Evolutionary conservation across 64 coral and sea anemone species (phyloP).

Genomic region (Pocillopora verrucosa): DNA sequence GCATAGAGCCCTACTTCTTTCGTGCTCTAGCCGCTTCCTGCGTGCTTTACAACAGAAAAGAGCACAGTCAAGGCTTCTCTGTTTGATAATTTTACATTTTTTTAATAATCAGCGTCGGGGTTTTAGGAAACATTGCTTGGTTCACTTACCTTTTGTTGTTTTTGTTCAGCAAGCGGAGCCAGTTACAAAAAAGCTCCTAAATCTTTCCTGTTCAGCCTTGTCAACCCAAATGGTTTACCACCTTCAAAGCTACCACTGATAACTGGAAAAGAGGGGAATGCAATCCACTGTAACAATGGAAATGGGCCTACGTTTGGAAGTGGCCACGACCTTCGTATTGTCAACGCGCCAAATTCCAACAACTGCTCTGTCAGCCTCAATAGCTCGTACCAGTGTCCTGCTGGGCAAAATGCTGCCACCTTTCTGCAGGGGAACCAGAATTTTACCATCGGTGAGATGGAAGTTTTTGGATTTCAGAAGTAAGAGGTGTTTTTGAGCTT

Average conservation of each 20-base stretch:
- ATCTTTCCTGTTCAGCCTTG: constrained; percentile 45
- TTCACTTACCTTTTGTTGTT: too few species aligned
- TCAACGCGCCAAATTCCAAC: neutral
- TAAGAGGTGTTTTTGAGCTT: neutral
- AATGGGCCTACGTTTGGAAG: constrained; percentile 10
- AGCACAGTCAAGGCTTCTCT: too few species aligned
- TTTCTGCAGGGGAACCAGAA: neutral
- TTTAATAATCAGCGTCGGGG: too few species aligned
- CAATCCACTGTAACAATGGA: constrained; percentile 15
- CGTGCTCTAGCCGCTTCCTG: too few species aligned
- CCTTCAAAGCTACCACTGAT: neutral
- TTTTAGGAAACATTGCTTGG: too few species aligned
- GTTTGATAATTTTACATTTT: too few species aligned
- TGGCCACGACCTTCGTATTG: too few species aligned
- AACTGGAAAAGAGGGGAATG: neutral
- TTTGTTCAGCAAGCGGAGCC: too few species aligned
- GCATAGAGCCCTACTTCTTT: too few species aligned
- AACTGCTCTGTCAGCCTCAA: neutral
- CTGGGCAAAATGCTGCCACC: neutral
- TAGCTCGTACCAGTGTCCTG: neutral
- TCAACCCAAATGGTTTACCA: neutral
- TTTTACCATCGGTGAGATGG: neutral
- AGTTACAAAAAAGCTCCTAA: neutral
- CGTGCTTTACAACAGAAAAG: too few species aligned
- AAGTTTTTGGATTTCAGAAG: neutral